Evolutionary conservation across 1,140 invertebrate genomes (phyloP).

Genomic region (Bilobella aurantiaca): DNA sequence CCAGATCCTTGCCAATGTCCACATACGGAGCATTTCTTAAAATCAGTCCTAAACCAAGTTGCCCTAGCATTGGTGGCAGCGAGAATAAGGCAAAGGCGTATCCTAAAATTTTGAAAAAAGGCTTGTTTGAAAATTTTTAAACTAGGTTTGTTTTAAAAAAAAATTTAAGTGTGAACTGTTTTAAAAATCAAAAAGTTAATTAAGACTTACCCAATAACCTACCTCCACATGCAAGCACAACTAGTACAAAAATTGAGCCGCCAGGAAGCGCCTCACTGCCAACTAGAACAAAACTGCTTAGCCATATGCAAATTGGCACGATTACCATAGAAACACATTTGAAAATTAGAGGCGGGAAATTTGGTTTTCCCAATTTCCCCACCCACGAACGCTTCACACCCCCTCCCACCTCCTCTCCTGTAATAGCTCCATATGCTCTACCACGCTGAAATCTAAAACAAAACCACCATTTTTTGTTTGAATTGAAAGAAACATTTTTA

Average conservation of each 20-base stretch:
- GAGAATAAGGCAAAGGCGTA: constrained; percentile 7
- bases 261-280: constrained; percentile 13
- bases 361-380: too few species aligned
- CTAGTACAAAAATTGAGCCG: constrained; percentile 14
- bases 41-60: constrained; percentile 25
- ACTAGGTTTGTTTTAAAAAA: background rate
- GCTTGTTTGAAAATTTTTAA: too few species aligned
- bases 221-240: constrained; percentile 14
- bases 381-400: too few species aligned
- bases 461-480: too few species aligned
- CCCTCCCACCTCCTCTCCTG: too few species aligned
- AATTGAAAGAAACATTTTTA: too few species aligned
- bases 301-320: too few species aligned
- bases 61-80: constrained; percentile 28
- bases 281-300: background rate
- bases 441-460: too few species aligned
- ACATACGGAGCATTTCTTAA: constrained; percentile 26
- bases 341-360: too few species aligned
- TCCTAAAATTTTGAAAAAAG: constrained; percentile 16
- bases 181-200: background rate
- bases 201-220: constrained; percentile 10
- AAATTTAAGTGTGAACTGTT: background rate
- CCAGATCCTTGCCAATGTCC: constrained; percentile 20
- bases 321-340: too few species aligned
- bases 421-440: too few species aligned